phyloP scores from a whole-genome alignment of 2,113 vertebrate genomes.

The Pluvianellus socialis region DNA sequence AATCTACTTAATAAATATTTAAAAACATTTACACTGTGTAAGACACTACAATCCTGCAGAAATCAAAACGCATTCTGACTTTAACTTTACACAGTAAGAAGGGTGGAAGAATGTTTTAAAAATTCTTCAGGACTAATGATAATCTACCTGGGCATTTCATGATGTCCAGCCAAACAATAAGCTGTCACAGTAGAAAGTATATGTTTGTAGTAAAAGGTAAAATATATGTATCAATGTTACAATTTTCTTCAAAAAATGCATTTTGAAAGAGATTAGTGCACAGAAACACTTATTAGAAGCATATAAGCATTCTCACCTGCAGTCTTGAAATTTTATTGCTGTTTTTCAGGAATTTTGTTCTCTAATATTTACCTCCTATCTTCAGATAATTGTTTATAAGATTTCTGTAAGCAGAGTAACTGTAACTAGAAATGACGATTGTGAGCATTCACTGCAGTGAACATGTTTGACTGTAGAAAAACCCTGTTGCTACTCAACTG shows the following conservation, averaged over 20 bases:
- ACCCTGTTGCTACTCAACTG: neutral
- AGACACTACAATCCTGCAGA: neutral
- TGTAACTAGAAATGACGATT: neutral
- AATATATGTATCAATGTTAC: neutral
- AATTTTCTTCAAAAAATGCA: neutral
- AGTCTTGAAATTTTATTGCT: neutral
- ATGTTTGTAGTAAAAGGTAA: neutral
- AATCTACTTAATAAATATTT: neutral
- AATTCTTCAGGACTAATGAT: neutral
- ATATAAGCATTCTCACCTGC: neutral
- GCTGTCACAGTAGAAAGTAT: neutral
- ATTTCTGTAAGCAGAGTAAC: neutral
- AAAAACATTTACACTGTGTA: neutral
- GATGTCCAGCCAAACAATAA: neutral
- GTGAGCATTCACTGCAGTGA: neutral
- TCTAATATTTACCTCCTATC: neutral
- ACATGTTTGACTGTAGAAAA: neutral
- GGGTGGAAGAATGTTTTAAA: neutral
- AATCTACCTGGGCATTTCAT: neutral
- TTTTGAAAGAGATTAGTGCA: neutral
- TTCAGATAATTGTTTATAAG: neutral
- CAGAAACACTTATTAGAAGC: neutral
- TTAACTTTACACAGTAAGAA: neutral
- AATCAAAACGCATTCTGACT: neutral
- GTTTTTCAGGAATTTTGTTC: neutral